phyloP scores from a whole-genome alignment of 2,113 vertebrate genomes.

The Sceloporus tristichus region DNA sequence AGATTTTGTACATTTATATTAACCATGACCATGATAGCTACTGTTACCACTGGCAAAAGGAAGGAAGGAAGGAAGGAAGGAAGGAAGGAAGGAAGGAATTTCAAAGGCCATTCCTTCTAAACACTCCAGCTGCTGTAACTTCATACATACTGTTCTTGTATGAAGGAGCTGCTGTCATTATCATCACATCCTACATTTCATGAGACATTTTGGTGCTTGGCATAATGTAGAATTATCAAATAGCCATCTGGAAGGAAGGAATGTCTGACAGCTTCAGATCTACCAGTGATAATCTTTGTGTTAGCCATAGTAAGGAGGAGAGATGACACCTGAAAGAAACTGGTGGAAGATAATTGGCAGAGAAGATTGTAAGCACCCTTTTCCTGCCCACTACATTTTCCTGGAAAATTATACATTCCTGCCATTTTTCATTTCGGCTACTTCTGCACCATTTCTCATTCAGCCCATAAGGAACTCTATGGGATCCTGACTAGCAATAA shows the following conservation, averaged over 20 bases:
- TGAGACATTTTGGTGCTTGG: too few relatives aligned
- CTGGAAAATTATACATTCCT: background rate
- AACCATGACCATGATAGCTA: accelerated
- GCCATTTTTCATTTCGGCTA: background rate
- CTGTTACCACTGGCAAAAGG: background rate
- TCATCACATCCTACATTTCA: too few relatives aligned
- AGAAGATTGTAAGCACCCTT: background rate
- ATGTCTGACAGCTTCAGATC: background rate
- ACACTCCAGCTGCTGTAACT: too few relatives aligned
- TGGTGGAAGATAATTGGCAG: background rate
- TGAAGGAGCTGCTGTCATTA: too few relatives aligned
- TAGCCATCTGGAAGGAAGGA: background rate
- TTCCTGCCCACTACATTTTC: background rate
- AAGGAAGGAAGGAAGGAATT: too few relatives aligned
- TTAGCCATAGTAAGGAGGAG: background rate
- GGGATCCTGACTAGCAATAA: background rate
- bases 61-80: too few relatives aligned
- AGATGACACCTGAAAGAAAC: background rate
- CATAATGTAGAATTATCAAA: too few relatives aligned
- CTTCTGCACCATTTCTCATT: background rate
- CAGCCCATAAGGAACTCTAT: background rate
- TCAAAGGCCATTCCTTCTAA: too few relatives aligned
- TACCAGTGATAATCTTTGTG: background rate
- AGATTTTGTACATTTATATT: background rate
- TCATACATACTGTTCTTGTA: too few relatives aligned